Percentiles rank a stretch among this genome's conserved stretches.
Evolutionary conservation across 64 coral and sea anemone species (phyloP).

Genomic region (Actinia tenebrosa): DNA sequence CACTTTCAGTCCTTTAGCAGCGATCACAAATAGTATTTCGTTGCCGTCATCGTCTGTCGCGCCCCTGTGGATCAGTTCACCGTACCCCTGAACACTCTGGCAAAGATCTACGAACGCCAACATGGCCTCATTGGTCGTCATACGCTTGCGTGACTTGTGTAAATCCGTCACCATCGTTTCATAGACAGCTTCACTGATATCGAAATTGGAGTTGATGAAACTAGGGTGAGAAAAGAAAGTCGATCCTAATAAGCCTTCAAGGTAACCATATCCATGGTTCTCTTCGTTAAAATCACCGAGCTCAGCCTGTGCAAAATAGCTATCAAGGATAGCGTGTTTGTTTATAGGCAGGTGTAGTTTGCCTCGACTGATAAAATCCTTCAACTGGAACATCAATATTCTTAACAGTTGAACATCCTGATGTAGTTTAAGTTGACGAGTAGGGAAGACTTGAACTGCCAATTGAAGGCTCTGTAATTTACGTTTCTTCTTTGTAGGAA

Average conservation of each 20-base stretch:
- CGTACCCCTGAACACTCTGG: constrained; percentile 41
- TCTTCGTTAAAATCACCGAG: constrained; percentile 63
- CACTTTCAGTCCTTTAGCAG: constrained; percentile 51
- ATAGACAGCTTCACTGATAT: constrained; percentile 58
- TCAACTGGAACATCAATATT: constrained; percentile 14
- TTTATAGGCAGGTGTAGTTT: constrained; percentile 48
- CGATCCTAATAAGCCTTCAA: constrained; percentile 64
- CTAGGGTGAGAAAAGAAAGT: constrained; percentile 61
- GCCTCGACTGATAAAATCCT: constrained; percentile 47
- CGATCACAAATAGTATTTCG: constrained; percentile 49
- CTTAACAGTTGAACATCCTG: background rate
- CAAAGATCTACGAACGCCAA: constrained; percentile 53
- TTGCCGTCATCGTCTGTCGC: constrained; percentile 32
- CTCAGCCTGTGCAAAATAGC: constrained; percentile 66
- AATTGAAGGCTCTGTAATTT: constrained; percentile 61
- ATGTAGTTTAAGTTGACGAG: constrained; percentile 35
- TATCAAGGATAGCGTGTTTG: constrained; percentile 67
- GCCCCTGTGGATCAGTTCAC: constrained; percentile 54
- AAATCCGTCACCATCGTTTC: constrained; percentile 71
- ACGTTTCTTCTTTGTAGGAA: constrained; percentile 27
- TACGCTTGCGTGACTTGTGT: constrained; percentile 71
- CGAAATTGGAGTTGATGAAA: constrained; percentile 62
- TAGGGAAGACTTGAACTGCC: constrained; percentile 71
- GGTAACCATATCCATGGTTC: constrained; percentile 58
- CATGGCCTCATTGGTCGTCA: constrained; percentile 49